These are phyloP conservation scores for Ericerus pela DNA, from an alignment of 1,140 invertebrate genomes.

Conservation along the genomic window DNA sequence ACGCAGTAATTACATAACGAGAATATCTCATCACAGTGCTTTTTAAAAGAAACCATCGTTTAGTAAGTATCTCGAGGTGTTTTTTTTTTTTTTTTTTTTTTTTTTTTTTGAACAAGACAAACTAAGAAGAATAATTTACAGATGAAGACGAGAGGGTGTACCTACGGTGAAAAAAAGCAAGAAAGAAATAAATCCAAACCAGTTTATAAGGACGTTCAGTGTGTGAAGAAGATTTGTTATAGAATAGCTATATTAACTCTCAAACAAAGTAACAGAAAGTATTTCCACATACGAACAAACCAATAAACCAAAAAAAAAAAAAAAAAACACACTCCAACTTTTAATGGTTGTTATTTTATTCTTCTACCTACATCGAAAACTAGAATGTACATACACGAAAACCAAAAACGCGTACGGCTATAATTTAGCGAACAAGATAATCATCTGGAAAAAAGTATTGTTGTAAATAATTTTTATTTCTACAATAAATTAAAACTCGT, in stretches of 20 bases:
- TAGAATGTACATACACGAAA: background rate
- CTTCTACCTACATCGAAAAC: slow-evolving; percentile 1
- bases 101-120: too few relatives aligned
- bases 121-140: too few relatives aligned
- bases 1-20: too few relatives aligned
- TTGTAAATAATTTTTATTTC: slow-evolving; percentile 9
- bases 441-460: slow-evolving; percentile 2
- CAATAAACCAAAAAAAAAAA: slow-evolving; percentile 6
- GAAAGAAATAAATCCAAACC: slow-evolving; percentile 1
- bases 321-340: too few relatives aligned
- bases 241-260: slow-evolving; percentile 8
- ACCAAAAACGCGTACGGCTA: background rate
- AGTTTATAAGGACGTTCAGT: slow-evolving; percentile 4
- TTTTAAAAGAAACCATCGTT: too few relatives aligned
- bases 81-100: too few relatives aligned
- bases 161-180: background rate
- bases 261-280: slow-evolving; percentile 9
- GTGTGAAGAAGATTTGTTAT: slow-evolving; percentile 10
- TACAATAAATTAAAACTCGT: slow-evolving; percentile 1
- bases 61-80: too few relatives aligned
- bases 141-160: too few relatives aligned
- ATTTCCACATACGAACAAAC: slow-evolving; percentile 8
- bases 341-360: slow-evolving; percentile 11
- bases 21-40: too few relatives aligned
- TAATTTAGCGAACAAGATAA: slow-evolving; percentile 2